phyloP scores from a whole-genome alignment of 2,888 invertebrate species.

The Eustalomyia histrio region DNA sequence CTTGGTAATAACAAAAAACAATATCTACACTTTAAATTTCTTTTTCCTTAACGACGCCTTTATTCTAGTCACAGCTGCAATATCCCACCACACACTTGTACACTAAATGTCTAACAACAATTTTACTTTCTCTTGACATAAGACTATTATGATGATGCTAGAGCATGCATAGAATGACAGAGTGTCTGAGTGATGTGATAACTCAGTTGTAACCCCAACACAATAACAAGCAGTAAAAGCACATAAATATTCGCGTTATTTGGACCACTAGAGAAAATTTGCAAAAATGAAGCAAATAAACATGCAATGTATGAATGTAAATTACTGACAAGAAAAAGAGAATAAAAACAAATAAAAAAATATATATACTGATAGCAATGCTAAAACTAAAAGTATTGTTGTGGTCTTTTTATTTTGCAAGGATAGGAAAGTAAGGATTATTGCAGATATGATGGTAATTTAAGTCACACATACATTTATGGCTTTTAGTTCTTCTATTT shows the following conservation, averaged over 20 bases:
- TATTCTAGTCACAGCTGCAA: constrained; percentile 51
- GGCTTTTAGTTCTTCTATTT: constrained; percentile 39
- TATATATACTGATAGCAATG: constrained; percentile 10
- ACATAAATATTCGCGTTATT: constrained; percentile 68
- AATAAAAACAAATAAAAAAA: constrained; percentile 53
- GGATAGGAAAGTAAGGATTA: neutral
- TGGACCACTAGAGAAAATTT: constrained; percentile 51
- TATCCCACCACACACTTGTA: constrained; percentile 26
- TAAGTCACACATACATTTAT: constrained; percentile 72
- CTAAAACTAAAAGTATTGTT: constrained; percentile 24
- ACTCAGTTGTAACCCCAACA: constrained; percentile 69
- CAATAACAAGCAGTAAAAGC: constrained; percentile 48
- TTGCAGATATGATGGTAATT: constrained; percentile 74
- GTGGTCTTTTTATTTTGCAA: constrained; percentile 10
- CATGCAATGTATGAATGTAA: constrained; percentile 55
- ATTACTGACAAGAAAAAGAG: constrained; percentile 51
- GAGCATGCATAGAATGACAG: constrained; percentile 61
- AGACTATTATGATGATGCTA: constrained; percentile 57
- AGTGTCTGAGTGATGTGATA: constrained; percentile 70
- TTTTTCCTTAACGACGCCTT: constrained; percentile 26
- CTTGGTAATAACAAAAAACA: no score
- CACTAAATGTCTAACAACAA: constrained; percentile 37
- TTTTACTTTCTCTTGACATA: constrained; percentile 59
- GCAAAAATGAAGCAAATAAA: constrained; percentile 52
- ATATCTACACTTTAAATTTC: no score